Base-by-base conservation (phyloP, 2,888 invertebrate genomes). In the Papilio protenor region DNA sequence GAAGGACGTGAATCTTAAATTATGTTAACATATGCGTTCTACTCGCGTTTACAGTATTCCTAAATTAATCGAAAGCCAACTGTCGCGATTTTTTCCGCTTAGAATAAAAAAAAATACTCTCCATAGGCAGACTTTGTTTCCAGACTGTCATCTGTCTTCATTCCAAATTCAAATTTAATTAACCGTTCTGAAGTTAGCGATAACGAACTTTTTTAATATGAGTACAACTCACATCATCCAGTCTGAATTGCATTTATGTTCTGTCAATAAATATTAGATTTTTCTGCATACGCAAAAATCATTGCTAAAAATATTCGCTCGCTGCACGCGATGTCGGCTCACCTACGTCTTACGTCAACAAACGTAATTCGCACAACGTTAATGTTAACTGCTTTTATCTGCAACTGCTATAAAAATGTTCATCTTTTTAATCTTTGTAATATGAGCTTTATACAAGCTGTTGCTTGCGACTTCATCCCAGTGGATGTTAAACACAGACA, bases 1-100 rank as follows among this genome's bases (percentile, higher is more conserved):
- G 61, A 33, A 27, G 64, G 64, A 40, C 64, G 40, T n/a, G 33
- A 64, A 10, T 64, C 33, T 64, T 64, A 64, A 64, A 64, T 64
- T 64, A 64, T 40, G 10, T 40, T 40, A 18, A 40, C 2, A 3
- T 33, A 64, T 64, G 18, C n/a, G 61, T 27, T 64, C 33, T 64
- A 12, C 33, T 64, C 64, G 10, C 6, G 8, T 64, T 18, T 64
- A 18, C 5, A 40, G 2, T 21, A 40, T 23, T 61, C 3, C 61
- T 40, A 18, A 64, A 33, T 64, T 40, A 64, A 55, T 55, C 1
- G 0, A 18, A 23, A 12, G 12, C 11, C 23, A 59, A 23, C 21
- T 12, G 21, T 59, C 11, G n/a, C 23, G 4, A n/a, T n/a, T n/a
- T 21, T 23, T 2, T 18, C 55, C n/a, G 2, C 12, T 21, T 23